Evolutionary conservation across 2,797 vertebrate species (phyloP).

Genomic region (Rhodeus uyekii): DNA sequence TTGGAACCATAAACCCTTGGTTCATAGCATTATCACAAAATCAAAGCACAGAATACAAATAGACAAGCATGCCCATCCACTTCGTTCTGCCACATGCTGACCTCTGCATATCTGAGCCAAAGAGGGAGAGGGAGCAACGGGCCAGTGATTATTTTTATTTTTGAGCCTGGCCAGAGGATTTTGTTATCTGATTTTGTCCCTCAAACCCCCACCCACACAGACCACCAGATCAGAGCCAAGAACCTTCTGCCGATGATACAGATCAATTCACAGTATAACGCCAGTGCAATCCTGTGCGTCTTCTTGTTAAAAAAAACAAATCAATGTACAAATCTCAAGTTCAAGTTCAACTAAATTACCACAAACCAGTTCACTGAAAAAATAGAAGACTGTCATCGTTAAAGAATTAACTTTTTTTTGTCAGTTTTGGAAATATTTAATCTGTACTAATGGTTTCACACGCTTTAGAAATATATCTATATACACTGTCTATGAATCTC

Average conservation of each 20-base stretch:
- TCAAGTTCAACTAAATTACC: not conserved
- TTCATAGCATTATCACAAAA: not conserved
- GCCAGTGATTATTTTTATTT: conserved; percentile 10
- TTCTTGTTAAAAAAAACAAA: not conserved
- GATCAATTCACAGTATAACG: not conserved
- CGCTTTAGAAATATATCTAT: too few species aligned
- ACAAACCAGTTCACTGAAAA: not conserved
- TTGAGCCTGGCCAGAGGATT: not conserved
- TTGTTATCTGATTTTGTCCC: conserved; percentile 8
- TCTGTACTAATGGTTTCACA: too few species aligned
- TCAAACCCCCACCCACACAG: conserved; percentile 24
- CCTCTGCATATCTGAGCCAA: conserved; percentile 12
- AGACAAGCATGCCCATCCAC: not conserved
- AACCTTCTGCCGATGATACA: not conserved
- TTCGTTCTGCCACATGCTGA: conserved; percentile 9
- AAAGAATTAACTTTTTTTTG: too few species aligned
- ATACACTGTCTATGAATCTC: too few species aligned
- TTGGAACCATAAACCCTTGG: not conserved
- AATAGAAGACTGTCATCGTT: too few species aligned
- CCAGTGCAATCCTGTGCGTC: not conserved
- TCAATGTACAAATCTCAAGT: not conserved
- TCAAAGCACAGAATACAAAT: not conserved
- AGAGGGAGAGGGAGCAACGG: not conserved
- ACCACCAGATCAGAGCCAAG: not conserved
- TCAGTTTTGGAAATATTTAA: too few species aligned